These are phyloP conservation scores for Picus viridis DNA, from an alignment of 2,797 vertebrate genomes.

Conservation along the genomic window DNA sequence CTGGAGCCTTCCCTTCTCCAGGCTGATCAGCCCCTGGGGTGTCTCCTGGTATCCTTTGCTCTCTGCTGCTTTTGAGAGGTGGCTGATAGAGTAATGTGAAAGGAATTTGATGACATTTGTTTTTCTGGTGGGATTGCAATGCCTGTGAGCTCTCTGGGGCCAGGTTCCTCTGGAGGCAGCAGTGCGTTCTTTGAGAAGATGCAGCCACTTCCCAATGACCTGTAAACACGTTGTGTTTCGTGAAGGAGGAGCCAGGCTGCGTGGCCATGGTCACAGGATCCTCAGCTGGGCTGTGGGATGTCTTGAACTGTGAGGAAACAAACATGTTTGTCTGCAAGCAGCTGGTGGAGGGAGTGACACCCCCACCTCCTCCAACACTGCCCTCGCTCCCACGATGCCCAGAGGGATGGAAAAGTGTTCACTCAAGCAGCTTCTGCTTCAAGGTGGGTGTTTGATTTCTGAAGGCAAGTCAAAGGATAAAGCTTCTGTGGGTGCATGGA, in stretches of 20 bases:
- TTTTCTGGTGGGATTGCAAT: neutral
- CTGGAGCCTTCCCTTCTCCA: too few relatives aligned
- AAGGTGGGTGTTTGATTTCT: constrained; percentile 78
- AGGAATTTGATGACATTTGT: neutral
- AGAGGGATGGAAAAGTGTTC: constrained; percentile 77
- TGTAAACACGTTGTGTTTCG: neutral
- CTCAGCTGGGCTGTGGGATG: constrained; percentile 92
- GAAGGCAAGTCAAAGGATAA: neutral
- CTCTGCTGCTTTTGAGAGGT: neutral
- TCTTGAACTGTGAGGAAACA: constrained; percentile 85
- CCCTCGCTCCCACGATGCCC: constrained; percentile 80
- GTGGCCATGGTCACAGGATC: constrained; percentile 90
- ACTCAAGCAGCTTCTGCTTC: constrained; percentile 78
- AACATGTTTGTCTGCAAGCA: constrained; percentile 93
- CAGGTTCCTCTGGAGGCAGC: neutral
- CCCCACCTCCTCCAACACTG: constrained; percentile 80
- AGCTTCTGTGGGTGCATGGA: neutral
- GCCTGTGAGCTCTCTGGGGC: neutral
- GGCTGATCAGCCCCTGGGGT: too few relatives aligned
- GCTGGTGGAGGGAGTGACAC: constrained; percentile 82
- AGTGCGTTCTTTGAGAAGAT: neutral
- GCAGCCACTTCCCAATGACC: neutral
- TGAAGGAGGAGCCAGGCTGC: constrained; percentile 88
- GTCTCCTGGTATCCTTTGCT: neutral
- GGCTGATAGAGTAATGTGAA: neutral